These are phyloP conservation scores for Pangasius djambal DNA, from an alignment of 2,797 vertebrate genomes.

Conservation along the genomic window DNA sequence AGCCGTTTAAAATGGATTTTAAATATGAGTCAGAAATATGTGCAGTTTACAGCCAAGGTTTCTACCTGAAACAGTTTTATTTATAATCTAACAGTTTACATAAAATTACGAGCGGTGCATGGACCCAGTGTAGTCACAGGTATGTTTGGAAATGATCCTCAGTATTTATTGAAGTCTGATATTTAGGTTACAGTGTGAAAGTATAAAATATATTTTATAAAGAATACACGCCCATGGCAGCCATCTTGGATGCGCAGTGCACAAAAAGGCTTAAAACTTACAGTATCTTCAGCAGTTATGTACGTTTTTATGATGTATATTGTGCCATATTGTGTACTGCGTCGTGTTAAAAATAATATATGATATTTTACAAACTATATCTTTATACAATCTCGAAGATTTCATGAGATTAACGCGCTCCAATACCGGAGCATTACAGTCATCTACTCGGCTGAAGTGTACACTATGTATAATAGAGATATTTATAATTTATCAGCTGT, in stretches of 20 bases:
- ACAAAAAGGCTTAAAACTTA: neutral
- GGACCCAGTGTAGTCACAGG: neutral
- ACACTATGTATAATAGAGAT: no score
- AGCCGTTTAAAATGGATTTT: neutral
- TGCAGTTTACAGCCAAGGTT: neutral
- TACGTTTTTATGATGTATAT: neutral
- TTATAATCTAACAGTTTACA: neutral
- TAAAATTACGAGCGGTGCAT: neutral
- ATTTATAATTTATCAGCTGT: no score
- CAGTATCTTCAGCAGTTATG: neutral
- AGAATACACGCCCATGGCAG: neutral
- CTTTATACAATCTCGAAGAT: neutral
- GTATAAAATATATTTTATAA: neutral
- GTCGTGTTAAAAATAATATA: neutral
- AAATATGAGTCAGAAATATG: neutral
- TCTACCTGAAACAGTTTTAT: neutral
- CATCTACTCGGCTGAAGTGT: neutral
- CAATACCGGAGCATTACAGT: neutral
- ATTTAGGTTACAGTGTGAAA: neutral
- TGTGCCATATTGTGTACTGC: neutral
- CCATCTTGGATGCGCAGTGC: neutral
- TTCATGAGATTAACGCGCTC: neutral
- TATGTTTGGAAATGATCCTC: neutral
- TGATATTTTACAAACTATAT: neutral
- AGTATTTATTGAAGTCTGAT: neutral